Evolutionary conservation across 2,888 invertebrate genomes (phyloP).

Genomic region (Eucriotettix oculatus): DNA sequence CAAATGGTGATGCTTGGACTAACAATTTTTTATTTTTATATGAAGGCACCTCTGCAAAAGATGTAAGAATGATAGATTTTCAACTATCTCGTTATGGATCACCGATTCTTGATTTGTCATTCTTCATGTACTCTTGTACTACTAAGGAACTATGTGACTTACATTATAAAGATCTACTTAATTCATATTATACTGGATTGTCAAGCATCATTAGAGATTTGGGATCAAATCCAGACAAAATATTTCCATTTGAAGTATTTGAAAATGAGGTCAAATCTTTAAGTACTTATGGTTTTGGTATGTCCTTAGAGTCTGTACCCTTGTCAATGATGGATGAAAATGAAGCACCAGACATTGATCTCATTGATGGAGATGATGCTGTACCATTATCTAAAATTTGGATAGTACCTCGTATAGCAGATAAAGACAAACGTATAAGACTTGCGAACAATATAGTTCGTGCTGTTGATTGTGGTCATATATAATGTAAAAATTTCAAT

Average conservation of each 20-base stretch:
- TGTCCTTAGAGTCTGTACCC: conserved; percentile 41
- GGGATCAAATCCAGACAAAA: conserved; percentile 38
- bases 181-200: conserved; percentile 41
- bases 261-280: conserved; percentile 37
- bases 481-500: neutral
- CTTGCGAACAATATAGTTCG: conserved; percentile 47
- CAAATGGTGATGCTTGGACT: conserved; percentile 59
- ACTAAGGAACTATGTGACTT: conserved; percentile 34
- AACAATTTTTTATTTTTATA: conserved; percentile 51
- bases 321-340: conserved; percentile 37
- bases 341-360: conserved; percentile 38
- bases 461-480: conserved; percentile 37
- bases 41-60: conserved; percentile 20
- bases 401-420: conserved; percentile 41
- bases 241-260: conserved; percentile 35
- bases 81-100: conserved; percentile 35
- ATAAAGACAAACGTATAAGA: conserved; percentile 37
- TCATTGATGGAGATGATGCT: conserved; percentile 34
- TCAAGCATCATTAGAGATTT: conserved; percentile 34
- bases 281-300: conserved; percentile 37
- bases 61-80: conserved; percentile 48
- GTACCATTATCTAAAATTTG: conserved; percentile 45
- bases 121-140: conserved; percentile 3
- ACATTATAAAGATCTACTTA: conserved; percentile 40
- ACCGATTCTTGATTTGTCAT: conserved; percentile 6